Percentiles rank a stretch among this genome's conserved stretches.
Evolutionary conservation across 1,140 invertebrate species (phyloP).

Genomic region (Brachionus plicatilis): DNA sequence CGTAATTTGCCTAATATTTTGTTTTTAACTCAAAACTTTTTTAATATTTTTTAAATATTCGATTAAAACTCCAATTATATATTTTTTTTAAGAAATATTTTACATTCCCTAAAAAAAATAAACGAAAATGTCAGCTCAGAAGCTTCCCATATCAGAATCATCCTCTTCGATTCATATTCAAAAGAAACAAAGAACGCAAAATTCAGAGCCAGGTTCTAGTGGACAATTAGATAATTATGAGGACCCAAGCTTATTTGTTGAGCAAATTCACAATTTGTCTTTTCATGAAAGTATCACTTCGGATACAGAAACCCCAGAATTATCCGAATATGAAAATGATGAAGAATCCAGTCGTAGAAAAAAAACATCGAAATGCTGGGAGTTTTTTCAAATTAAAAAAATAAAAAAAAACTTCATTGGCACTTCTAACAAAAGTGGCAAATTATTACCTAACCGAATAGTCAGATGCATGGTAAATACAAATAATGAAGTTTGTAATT

Average conservation of each 20-base stretch:
- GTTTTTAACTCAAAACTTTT: neutral
- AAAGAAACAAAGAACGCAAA: neutral
- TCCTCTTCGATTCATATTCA: neutral
- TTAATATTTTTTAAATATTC: neutral
- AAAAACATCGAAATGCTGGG: neutral
- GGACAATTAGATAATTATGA: neutral
- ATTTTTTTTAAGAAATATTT: neutral
- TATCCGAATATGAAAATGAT: neutral
- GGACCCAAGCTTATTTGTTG: neutral
- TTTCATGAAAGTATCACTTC: neutral
- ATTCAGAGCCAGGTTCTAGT: neutral
- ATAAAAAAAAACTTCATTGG: neutral
- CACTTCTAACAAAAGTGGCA: neutral
- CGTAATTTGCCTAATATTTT: neutral
- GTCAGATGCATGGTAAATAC: too few relatives aligned
- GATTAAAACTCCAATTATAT: neutral
- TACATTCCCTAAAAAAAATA: neutral
- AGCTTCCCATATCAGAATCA: neutral
- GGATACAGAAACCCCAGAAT: neutral
- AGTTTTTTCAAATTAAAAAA: neutral
- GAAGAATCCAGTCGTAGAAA: neutral
- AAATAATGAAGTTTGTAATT: too few relatives aligned
- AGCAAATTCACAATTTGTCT: neutral
- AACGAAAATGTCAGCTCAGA: neutral
- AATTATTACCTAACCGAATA: neutral